These are phyloP conservation scores for Reticulitermes speratus DNA, from an alignment of 1,140 invertebrate genomes.

Conservation along the genomic window DNA sequence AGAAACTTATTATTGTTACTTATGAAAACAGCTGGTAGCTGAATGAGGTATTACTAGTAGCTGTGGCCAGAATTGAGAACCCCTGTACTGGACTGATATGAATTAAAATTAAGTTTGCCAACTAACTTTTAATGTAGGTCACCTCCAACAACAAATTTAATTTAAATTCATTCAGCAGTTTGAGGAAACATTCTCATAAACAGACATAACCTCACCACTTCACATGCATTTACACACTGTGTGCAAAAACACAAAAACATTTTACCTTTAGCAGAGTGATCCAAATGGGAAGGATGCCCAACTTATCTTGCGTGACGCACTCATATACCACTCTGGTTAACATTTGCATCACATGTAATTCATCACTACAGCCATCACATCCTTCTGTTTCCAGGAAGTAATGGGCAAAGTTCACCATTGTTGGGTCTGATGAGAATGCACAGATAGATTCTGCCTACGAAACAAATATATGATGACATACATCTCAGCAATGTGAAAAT, in stretches of 20 bases:
- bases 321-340: slow-evolving; percentile 79
- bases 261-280: slow-evolving; percentile 65
- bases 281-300: slow-evolving; percentile 74
- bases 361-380: slow-evolving; percentile 38
- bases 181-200: no score
- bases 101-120: no score
- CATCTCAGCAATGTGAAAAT: slow-evolving; percentile 11
- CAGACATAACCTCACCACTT: no score
- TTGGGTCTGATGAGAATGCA: slow-evolving; percentile 55
- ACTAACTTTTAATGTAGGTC: no score
- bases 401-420: slow-evolving; percentile 56
- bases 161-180: no score
- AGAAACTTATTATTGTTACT: no score
- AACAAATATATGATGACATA: slow-evolving; percentile 15
- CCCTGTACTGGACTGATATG: no score
- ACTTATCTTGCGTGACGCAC: slow-evolving; percentile 81
- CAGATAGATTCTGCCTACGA: slow-evolving; percentile 51
- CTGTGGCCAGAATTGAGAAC: no score
- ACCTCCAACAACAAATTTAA: no score
- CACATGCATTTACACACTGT: no score
- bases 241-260: background rate
- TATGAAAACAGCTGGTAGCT: no score
- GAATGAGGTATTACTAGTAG: no score
- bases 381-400: slow-evolving; percentile 56
- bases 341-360: slow-evolving; percentile 62